Evolutionary conservation across 1,140 invertebrate genomes (phyloP), one percentile per base, ranked within the genome.

Genomic region (Mactra quadrangularis): DNA sequence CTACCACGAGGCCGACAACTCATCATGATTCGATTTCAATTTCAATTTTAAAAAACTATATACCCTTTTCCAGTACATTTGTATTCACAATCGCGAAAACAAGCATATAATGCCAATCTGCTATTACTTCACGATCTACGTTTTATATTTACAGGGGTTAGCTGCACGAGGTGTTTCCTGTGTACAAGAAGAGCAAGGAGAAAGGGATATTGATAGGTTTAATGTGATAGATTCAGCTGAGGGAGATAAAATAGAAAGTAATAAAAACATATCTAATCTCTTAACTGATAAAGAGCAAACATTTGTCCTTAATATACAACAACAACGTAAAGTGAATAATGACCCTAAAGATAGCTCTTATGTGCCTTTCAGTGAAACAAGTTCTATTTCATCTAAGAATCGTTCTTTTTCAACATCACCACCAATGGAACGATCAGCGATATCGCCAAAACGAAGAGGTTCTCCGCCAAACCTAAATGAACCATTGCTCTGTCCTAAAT

Each of bases 371-470:
- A 66, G 55, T 19, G 60, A 57, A 0, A 57, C 66, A 0, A 15
- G 6, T 15, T 81, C 77, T 1, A 57, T 81, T 60, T 81, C 77
- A 17, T 71, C 77, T 27, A 81, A 71, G 29, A 66, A 81, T 0
- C 25, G 31, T 33, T 50, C 27, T 62, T 11, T 33, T 15, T 60
- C 74, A 0, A n/a, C 19, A n/a, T 76, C 74, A 1, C 57, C 74
- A 33, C 35, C 55, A 1, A 45, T 38, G 7, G 62, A 17, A 13
- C 62, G 74, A 13, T 31, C 27, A 19, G 74, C n/a, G 7, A 35
- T 31, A 6, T 60, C 74, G 27, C 55, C 55, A 1, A 25, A 19
- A 11, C 45, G 27, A 31, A 31, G 29, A n/a, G 62, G 15, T 27
- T 11, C 55, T 50, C 3, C n/a, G 13, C 11, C 13, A 25, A 25